Percentiles rank a stretch among this genome's conserved stretches.
phyloP scores from a whole-genome alignment of 2,113 vertebrate species.

The Neopipo cinnamomea region DNA sequence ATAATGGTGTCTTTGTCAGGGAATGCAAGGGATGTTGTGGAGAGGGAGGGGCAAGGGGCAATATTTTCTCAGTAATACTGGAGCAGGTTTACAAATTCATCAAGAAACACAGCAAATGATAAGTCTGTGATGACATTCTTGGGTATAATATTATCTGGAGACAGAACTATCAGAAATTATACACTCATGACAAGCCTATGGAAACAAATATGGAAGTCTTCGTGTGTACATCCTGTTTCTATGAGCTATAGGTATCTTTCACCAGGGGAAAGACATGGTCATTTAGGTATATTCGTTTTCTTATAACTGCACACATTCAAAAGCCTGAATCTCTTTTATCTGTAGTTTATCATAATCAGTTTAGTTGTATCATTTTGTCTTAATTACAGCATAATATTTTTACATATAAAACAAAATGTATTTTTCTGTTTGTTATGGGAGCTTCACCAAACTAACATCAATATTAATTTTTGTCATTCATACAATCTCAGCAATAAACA shows the following conservation, averaged over 20 bases:
- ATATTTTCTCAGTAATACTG: not conserved
- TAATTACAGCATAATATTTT: not conserved
- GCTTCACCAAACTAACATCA: not conserved
- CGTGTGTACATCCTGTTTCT: not conserved
- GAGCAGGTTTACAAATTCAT: not conserved
- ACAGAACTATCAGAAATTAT: not conserved
- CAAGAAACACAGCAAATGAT: not conserved
- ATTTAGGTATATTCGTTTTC: not conserved
- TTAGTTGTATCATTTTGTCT: not conserved
- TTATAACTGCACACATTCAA: not conserved
- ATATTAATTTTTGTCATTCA: not conserved
- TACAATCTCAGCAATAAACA: not conserved
- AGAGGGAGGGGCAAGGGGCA: not conserved
- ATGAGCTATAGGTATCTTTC: not conserved
- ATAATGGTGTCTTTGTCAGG: not conserved
- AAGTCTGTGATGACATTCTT: not conserved
- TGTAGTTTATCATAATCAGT: not conserved
- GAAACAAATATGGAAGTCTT: not conserved
- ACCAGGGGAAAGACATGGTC: not conserved
- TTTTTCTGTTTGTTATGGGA: not conserved
- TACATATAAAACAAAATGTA: not conserved
- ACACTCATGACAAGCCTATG: not conserved
- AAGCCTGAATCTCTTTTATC: not conserved
- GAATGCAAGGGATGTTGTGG: rapidly evolving
- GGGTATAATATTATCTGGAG: not conserved